Evolutionary conservation across 2,797 vertebrate genomes (phyloP), one percentile per base, ranked within the genome.

Genomic region (Chromobotia macracanthus): DNA sequence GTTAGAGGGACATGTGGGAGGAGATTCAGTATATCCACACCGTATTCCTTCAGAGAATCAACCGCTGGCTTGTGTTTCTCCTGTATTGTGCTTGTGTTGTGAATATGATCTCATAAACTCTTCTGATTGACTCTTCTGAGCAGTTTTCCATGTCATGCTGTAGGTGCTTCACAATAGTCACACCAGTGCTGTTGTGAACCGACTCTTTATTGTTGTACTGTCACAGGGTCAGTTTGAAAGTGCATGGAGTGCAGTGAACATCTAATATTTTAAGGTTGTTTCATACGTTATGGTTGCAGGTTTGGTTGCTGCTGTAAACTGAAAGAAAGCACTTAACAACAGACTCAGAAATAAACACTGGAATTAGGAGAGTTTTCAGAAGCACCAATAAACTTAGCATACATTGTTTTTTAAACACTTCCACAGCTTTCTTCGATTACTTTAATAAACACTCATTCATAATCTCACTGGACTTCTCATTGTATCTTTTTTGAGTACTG

Each of bases 1-100:
- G 66, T 79, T 28, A 75, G 56, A 58, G 53, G 73, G 75, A 58
- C 4, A 10, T 3, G 71, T 58, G 11, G 21, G 55, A 58, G 51
- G 55, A 46, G 8, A 58, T 10, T 28, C 66, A 67, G 79, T 61
- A 73, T 31, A 28, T 75, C 31, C n/a, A n/a, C 5, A 25, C 55
- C 6, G 35, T 8, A 48, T 23, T 69, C 21, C 21, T 7, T 1
- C 19, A 60, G n/a, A 2, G 2, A 63, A 28, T 13, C 21, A 9
- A 56, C 28, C 10, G 0, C 35, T 28, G 63, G 19, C 21, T 2
- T 63, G 28, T 38, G 19, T 50, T 38, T 38, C 35, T 3, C 11
- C n/a, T 77, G 23, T 18, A 51, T 21, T 38, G 35, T 38, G 35
- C 35, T 38, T 5, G 4, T 23, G 58, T n/a, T 44, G 77, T 55